Base-by-base conservation (phyloP, 1,140 invertebrate species). In the Anagrus nilaparvatae region DNA sequence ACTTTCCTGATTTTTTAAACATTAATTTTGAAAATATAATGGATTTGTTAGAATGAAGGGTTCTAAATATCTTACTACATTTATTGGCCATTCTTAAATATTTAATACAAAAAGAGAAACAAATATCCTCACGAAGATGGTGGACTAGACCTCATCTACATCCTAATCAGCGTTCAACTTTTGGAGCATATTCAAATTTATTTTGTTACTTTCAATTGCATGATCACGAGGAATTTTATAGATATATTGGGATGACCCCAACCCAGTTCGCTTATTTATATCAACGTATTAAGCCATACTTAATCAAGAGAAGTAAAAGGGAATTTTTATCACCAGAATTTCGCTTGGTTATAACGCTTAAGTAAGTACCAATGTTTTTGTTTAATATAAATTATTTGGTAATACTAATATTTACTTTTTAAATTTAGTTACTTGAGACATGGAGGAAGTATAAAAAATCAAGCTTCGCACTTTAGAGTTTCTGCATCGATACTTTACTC, bases 361-460 rank as follows among this genome's bases (percentile, higher is more conserved):
- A 33, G 31, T 33, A 33, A 33, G 31, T 33, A 7, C n/a, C 4
- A 33, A 19, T 19, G 10, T 13, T 33, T 33, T 8, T 19, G 14
- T 33, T 1, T 18, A 10, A 10, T 12, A 12, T 19, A 3, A 1
- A 3, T 19, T 33, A 38, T 28, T 2, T 3, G 12, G 21, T 2
- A 3, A 12, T 20, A 21, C 21, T 34, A 5, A n/a, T n/a, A n/a
- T n/a, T n/a, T n/a, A n/a, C n/a, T n/a, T n/a, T n/a, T n/a, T n/a
- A n/a, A n/a, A n/a, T n/a, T n/a, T 14, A 35, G 33, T 35, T 35
- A 35, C 12, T 35, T 35, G 8, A 21, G 12, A 35, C 18, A 35
- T 1, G 20, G n/a, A 3, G 33, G 24, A 13, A 7, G 19, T 4
- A 23, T 35, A 13, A 24, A 7, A 1, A 35, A 35, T 4, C 7